These are phyloP conservation scores for Microcebus griseorufus DNA, from an alignment of 2,113 vertebrate species.

Conservation along the genomic window DNA sequence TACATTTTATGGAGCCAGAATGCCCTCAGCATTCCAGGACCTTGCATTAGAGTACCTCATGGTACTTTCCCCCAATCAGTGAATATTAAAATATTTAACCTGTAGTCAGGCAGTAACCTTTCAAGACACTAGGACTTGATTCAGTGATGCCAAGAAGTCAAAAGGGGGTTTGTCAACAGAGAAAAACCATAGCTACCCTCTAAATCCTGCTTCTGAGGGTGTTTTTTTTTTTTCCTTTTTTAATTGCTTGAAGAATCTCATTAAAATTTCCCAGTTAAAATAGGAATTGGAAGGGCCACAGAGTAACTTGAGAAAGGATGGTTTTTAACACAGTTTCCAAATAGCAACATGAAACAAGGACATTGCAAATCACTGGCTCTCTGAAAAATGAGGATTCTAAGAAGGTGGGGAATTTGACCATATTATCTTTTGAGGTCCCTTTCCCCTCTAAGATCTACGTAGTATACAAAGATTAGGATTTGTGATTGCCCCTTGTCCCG, in stretches of 20 bases:
- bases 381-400: constrained; percentile 14
- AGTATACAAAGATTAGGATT: background rate
- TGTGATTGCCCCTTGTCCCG: background rate
- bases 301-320: background rate
- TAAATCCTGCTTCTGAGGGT: background rate
- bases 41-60: constrained; percentile 70
- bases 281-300: background rate
- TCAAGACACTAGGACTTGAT: constrained; percentile 49
- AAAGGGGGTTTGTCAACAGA: constrained; percentile 67
- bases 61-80: constrained; percentile 76
- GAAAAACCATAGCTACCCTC: constrained; percentile 21
- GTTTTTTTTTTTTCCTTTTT: background rate
- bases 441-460: background rate
- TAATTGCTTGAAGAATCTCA: constrained; percentile 21
- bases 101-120: constrained; percentile 71
- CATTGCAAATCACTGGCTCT: background rate
- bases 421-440: background rate
- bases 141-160: constrained; percentile 55
- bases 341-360: background rate
- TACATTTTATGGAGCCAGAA: constrained; percentile 83
- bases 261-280: constrained; percentile 60
- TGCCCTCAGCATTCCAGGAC: constrained; percentile 76
- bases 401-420: background rate
- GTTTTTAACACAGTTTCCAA: background rate
- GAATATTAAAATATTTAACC: constrained; percentile 85